phyloP scores from a whole-genome alignment of 2,113 vertebrate species.

The Silurus meridionalis region DNA sequence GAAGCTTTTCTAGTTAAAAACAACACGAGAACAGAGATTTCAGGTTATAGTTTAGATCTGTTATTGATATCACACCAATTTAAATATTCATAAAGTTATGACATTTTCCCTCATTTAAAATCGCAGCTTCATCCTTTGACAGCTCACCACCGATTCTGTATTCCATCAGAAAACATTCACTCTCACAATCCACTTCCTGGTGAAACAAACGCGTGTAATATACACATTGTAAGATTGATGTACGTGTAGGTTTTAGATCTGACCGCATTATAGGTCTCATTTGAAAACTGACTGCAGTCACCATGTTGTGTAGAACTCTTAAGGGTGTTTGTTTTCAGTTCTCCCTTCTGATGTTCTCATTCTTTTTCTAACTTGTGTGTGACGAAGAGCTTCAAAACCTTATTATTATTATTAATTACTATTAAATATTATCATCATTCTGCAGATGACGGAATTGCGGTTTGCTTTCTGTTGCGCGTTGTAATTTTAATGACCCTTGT shows the following conservation, averaged over 20 bases:
- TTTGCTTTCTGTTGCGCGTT: constrained; percentile 34
- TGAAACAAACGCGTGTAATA: constrained; percentile 34
- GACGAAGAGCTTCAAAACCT: constrained; percentile 53
- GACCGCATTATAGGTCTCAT: constrained; percentile 45
- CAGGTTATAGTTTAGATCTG: background rate
- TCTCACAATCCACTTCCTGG: constrained; percentile 21
- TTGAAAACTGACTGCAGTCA: constrained; percentile 44
- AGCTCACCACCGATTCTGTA: constrained; percentile 20
- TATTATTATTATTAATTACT: constrained; percentile 47
- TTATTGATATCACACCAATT: background rate
- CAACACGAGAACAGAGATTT: background rate
- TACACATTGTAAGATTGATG: constrained; percentile 38
- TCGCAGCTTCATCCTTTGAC: constrained; percentile 12
- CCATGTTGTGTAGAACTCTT: constrained; percentile 51
- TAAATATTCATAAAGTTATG: background rate
- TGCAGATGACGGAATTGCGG: constrained; percentile 47
- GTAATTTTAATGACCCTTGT: constrained; percentile 40
- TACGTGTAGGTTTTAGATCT: constrained; percentile 48
- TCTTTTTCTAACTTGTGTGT: constrained; percentile 55
- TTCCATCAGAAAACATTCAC: constrained; percentile 27
- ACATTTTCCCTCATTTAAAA: background rate
- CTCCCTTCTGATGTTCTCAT: constrained; percentile 46
- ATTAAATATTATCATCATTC: constrained; percentile 25
- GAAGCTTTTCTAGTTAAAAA: background rate
- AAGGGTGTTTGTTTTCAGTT: constrained; percentile 34